Evolutionary conservation across 2,888 invertebrate species (phyloP).

Genomic region (Polylopha cassiicola): DNA sequence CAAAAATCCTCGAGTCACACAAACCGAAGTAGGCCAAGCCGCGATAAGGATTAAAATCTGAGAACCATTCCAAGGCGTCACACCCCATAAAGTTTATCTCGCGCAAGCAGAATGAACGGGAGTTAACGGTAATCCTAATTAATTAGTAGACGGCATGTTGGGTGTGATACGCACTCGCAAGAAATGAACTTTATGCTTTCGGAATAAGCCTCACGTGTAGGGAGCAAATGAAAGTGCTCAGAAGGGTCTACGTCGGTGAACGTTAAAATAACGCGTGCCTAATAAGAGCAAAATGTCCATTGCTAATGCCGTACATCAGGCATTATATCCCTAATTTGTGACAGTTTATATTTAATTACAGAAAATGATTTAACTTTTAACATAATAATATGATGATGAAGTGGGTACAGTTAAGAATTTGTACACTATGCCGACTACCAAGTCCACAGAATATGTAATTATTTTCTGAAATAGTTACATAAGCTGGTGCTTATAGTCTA

Average conservation of each 20-base stretch:
- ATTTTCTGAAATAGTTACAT: too few relatives aligned
- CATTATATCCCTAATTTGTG: slow-evolving; percentile 6
- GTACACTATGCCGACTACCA: too few relatives aligned
- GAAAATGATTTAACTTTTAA: slow-evolving; percentile 6
- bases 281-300: slow-evolving; percentile 10
- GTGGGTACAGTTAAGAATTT: too few relatives aligned
- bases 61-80: slow-evolving; percentile 25
- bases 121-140: slow-evolving; percentile 63
- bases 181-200: slow-evolving; percentile 8
- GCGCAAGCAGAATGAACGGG: slow-evolving; percentile 43
- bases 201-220: background rate
- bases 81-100: slow-evolving; percentile 60
- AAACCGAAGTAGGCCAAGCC: slow-evolving; percentile 17
- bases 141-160: slow-evolving; percentile 61
- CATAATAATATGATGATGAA: slow-evolving; percentile 8
- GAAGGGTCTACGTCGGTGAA: slow-evolving; percentile 7
- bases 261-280: slow-evolving; percentile 15
- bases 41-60: slow-evolving; percentile 21
- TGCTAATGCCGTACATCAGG: slow-evolving; percentile 12
- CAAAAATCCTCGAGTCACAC: background rate
- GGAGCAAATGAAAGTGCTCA: background rate
- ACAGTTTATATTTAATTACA: slow-evolving; percentile 8
- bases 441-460: too few relatives aligned
- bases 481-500: too few relatives aligned
- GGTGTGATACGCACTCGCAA: slow-evolving; percentile 42